phyloP scores from a whole-genome alignment of 2,113 vertebrate species.

The Ceyx cyanopectus region DNA sequence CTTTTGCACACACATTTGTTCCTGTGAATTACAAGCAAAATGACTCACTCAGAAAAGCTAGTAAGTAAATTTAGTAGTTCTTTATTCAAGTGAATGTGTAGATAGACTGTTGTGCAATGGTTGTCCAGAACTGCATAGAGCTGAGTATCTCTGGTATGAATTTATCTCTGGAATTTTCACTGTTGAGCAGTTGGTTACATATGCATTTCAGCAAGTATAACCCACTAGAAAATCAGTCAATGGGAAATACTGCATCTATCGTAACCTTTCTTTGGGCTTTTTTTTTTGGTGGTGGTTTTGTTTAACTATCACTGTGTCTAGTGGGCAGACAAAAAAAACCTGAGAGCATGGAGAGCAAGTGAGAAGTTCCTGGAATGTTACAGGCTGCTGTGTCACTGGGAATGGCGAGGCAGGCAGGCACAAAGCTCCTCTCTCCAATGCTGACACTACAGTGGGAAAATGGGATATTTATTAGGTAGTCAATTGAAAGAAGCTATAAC shows the following conservation, averaged over 20 bases:
- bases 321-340: not conserved
- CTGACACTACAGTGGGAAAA: constrained; percentile 69
- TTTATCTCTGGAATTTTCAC: constrained; percentile 35
- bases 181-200: not conserved
- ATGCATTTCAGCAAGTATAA: constrained; percentile 21
- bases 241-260: not conserved
- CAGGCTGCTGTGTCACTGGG: constrained; percentile 73
- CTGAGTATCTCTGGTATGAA: constrained; percentile 19
- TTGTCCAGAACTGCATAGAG: not conserved
- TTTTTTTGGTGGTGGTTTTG: not conserved
- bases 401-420: constrained; percentile 57
- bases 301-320: constrained; percentile 47
- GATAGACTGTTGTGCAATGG: not conserved
- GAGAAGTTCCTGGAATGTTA: constrained; percentile 58
- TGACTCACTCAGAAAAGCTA: not conserved
- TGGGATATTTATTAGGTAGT: constrained; percentile 36
- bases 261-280: not conserved
- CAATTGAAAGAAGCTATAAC: not conserved
- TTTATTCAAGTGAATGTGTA: constrained; percentile 20
- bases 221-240: not conserved
- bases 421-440: constrained; percentile 1
- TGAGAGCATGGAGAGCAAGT: not conserved
- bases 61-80: not conserved
- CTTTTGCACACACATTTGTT: not conserved
- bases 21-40: not conserved